Conservation (phyloP, 1,140 invertebrate species). For the Penaeus chinensis region DNA sequence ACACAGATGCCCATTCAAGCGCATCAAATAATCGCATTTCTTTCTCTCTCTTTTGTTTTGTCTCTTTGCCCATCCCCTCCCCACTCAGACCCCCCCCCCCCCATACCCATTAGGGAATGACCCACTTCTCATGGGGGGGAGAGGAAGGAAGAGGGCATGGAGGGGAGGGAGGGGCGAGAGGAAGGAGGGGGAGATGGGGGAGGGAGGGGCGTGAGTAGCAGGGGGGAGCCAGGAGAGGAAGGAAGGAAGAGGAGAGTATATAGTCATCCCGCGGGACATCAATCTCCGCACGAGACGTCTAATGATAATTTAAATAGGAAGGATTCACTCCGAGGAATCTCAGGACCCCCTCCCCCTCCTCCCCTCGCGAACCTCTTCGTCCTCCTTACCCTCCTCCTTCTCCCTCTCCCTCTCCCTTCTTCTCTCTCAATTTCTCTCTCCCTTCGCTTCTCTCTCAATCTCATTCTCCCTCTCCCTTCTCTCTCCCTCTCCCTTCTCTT, state of each 20-base stretch:
- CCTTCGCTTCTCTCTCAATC: background rate
- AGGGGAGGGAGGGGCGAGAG: background rate
- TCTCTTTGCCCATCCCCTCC: no score
- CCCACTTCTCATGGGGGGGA: no score
- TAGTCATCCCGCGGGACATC: no score
- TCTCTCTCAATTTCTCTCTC: background rate
- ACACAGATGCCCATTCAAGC: no score
- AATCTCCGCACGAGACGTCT: no score
- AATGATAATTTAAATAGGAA: no score
- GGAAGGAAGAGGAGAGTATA: background rate
- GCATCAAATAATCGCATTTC: no score
- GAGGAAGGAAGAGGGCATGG: background rate
- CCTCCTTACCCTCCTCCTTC: background rate
- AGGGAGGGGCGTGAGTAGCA: background rate
- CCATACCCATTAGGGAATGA: no score
- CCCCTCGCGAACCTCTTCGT: background rate
- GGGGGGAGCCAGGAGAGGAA: background rate
- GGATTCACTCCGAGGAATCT: no score
- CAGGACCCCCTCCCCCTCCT: background rate
- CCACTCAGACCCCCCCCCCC: no score
- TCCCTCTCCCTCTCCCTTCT: background rate
- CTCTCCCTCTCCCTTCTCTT: background rate
- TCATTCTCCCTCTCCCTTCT: background rate
- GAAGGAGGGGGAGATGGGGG: background rate
- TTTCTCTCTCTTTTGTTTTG: no score